Evolutionary conservation across 2,888 invertebrate genomes (phyloP).

Genomic region (Thera obeliscata): DNA sequence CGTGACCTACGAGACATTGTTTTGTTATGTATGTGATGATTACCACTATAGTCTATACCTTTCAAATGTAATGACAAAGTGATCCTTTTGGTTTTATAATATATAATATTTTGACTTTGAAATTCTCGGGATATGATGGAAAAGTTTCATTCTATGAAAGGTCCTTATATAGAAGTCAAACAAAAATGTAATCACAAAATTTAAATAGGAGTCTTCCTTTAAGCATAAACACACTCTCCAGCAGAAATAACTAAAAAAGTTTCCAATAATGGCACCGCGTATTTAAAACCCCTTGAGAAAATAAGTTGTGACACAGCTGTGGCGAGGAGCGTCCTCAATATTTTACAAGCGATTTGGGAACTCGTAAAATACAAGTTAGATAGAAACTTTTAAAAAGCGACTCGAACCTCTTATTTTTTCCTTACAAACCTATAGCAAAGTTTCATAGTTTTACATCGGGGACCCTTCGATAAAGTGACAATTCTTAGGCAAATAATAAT

Average conservation of each 20-base stretch:
- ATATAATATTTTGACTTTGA: too few relatives aligned
- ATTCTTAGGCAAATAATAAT: slow-evolving; percentile 49
- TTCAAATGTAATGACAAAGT: too few relatives aligned
- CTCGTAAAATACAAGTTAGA: slow-evolving; percentile 68
- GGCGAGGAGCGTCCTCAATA: slow-evolving; percentile 58
- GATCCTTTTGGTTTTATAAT: too few relatives aligned
- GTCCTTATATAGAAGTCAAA: neutral
- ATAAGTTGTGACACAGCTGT: slow-evolving; percentile 62
- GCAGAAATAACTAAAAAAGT: slow-evolving; percentile 7
- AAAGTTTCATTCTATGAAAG: too few relatives aligned
- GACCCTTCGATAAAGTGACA: slow-evolving; percentile 78
- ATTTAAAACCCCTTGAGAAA: slow-evolving; percentile 60
- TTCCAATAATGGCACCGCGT: slow-evolving; percentile 36
- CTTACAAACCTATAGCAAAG: slow-evolving; percentile 68
- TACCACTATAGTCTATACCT: too few relatives aligned
- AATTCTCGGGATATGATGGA: too few relatives aligned
- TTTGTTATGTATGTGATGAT: too few relatives aligned
- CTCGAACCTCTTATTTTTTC: slow-evolving; percentile 66
- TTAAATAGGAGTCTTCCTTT: neutral
- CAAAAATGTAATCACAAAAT: neutral
- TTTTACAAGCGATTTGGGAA: slow-evolving; percentile 71
- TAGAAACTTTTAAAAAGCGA: slow-evolving; percentile 71
- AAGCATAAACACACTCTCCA: neutral
- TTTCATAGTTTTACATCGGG: slow-evolving; percentile 76
- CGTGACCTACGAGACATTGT: too few relatives aligned